Conservation (phyloP, 1,140 invertebrate genomes). For the Drosophila paulistorum region DNA sequence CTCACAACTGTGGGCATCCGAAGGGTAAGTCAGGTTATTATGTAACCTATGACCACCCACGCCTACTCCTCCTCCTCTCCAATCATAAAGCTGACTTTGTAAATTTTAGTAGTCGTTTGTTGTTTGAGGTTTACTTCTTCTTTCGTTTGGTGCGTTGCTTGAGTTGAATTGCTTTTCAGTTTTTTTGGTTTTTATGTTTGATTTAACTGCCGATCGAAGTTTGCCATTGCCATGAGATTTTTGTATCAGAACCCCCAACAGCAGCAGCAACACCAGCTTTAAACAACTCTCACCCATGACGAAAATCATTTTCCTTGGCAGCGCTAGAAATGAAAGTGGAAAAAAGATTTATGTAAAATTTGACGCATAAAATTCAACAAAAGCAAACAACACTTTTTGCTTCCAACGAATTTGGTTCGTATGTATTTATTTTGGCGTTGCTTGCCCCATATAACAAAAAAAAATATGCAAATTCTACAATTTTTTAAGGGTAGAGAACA, state of each 20-base stretch:
- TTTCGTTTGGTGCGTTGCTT: slow-evolving; percentile 9
- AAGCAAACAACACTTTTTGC: slow-evolving; percentile 30
- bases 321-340: slow-evolving; percentile 31
- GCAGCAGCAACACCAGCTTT: too few species aligned
- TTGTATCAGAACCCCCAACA: slow-evolving; percentile 4
- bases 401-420: slow-evolving; percentile 33
- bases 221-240: slow-evolving; percentile 61
- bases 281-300: not conserved
- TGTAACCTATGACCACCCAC: not conserved
- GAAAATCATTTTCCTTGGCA: slow-evolving; percentile 32
- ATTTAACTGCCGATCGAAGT: slow-evolving; percentile 64
- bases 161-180: slow-evolving; percentile 31
- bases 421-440: slow-evolving; percentile 49
- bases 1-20: slow-evolving; percentile 12
- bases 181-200: slow-evolving; percentile 60
- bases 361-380: slow-evolving; percentile 55
- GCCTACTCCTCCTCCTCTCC: not conserved
- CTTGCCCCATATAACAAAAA: slow-evolving; percentile 12
- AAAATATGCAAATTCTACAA: slow-evolving; percentile 53
- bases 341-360: slow-evolving; percentile 67
- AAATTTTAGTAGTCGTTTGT: slow-evolving; percentile 50
- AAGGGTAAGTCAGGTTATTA: not conserved
- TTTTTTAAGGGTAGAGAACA: slow-evolving; percentile 29
- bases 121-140: slow-evolving; percentile 7
- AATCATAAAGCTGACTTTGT: slow-evolving; percentile 64